A percentile compares a stretch with the other conserved stretches of the same genome.
Evolutionary conservation across 2,888 invertebrate genomes (phyloP).

Genomic region (Glaucopsyche alexis): DNA sequence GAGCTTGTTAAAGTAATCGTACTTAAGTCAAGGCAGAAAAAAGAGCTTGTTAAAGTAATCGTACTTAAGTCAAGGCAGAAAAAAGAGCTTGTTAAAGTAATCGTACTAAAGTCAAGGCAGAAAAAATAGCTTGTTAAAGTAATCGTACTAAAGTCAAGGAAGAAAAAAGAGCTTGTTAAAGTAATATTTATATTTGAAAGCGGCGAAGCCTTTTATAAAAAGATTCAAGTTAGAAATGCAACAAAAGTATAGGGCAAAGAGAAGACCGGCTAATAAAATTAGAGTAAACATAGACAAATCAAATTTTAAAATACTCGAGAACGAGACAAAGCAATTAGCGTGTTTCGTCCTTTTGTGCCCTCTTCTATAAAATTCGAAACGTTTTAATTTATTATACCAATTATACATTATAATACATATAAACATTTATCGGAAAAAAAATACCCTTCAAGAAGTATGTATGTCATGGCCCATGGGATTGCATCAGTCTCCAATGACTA

Average conservation of each 20-base stretch:
- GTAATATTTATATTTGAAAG: not conserved
- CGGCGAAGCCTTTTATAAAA: not conserved
- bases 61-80: not conserved
- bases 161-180: not conserved
- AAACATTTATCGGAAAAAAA: not conserved
- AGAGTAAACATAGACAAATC: not conserved
- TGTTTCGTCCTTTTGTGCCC: not conserved
- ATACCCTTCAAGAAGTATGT: not conserved
- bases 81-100: not conserved
- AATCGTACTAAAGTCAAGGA: not conserved
- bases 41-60: not conserved
- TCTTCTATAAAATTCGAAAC: not conserved
- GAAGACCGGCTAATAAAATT: not conserved
- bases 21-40: not conserved
- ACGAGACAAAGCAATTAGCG: not conserved
- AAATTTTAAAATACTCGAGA: not conserved
- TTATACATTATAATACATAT: not conserved
- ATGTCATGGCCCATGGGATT: too few relatives aligned
- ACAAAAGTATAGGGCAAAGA: not conserved
- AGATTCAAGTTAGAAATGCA: not conserved
- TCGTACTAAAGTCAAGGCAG: not conserved
- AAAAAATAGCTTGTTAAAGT: not conserved
- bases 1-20: not conserved
- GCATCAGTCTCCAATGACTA: not conserved
- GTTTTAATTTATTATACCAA: not conserved